Evolutionary conservation across 1,140 invertebrate genomes (phyloP).

Genomic region (Hyles euphorbiae): DNA sequence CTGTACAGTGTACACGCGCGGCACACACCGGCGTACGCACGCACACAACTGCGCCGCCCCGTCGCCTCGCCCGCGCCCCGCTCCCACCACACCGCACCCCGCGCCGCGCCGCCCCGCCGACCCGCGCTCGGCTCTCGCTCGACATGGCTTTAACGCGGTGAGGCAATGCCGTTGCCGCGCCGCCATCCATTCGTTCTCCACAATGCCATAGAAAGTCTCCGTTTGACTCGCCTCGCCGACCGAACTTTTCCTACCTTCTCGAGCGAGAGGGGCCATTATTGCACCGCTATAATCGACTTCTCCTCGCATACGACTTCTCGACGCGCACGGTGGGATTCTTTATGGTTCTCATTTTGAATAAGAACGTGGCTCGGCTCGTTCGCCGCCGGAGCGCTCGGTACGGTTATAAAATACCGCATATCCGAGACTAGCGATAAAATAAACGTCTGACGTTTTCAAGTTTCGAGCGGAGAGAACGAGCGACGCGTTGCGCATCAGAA

Average conservation of each 20-base stretch:
- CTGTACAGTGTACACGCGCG: constrained; percentile 9
- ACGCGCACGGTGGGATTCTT: constrained; percentile 33
- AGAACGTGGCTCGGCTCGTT: constrained; percentile 35
- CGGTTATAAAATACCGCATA: constrained; percentile 63
- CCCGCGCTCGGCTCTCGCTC: constrained; percentile 37
- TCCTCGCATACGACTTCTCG: constrained; percentile 22
- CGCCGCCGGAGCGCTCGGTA: constrained; percentile 30
- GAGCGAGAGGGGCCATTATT: constrained; percentile 40
- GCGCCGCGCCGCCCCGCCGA: constrained; percentile 30
- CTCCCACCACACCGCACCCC: neutral
- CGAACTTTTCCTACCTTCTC: constrained; percentile 64
- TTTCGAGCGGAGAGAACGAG: constrained; percentile 67
- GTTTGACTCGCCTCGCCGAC: constrained; percentile 59
- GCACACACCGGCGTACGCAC: constrained; percentile 8
- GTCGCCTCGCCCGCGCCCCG: constrained; percentile 21
- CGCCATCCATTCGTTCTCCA: constrained; percentile 63
- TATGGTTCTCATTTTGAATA: constrained; percentile 51
- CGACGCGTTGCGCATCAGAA: constrained; percentile 72
- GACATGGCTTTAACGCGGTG: constrained; percentile 58
- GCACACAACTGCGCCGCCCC: constrained; percentile 16
- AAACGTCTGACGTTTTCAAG: constrained; percentile 68
- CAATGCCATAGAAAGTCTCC: constrained; percentile 73
- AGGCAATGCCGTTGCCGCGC: constrained; percentile 68
- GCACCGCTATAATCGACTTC: constrained; percentile 30
- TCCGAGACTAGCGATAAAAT: constrained; percentile 62